Conservation (phyloP, 2,113 vertebrate species). For the Beaufortia kweichowensis region DNA sequence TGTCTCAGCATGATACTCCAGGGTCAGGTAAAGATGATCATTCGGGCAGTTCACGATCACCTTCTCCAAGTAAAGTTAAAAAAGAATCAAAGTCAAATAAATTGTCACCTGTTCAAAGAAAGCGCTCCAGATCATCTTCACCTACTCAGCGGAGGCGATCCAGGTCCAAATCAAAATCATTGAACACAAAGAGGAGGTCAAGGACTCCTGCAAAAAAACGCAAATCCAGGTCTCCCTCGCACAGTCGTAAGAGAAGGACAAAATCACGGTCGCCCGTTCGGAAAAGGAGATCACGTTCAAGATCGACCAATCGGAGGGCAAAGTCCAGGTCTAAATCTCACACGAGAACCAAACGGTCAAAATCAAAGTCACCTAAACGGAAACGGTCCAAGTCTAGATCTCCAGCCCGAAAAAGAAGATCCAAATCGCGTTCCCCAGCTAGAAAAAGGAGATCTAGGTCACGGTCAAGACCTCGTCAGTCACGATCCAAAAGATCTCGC, state of each 20-base stretch:
- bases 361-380: conserved; percentile 63
- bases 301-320: conserved; percentile 62
- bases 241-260: conserved; percentile 67
- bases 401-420: conserved; percentile 67
- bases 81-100: conserved; percentile 33
- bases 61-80: conserved; percentile 41
- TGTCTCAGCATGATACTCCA: conserved; percentile 58
- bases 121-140: conserved; percentile 68
- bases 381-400: conserved; percentile 66
- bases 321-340: conserved; percentile 72
- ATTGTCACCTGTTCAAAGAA: conserved; percentile 61
- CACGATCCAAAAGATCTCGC: conserved; percentile 75
- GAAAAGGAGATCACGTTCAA: conserved; percentile 65
- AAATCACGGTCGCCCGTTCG: conserved; percentile 73
- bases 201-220: conserved; percentile 71
- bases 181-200: conserved; percentile 62
- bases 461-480: conserved; percentile 69
- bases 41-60: conserved; percentile 50
- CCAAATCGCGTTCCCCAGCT: conserved; percentile 69
- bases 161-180: conserved; percentile 68
- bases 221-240: conserved; percentile 70
- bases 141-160: conserved; percentile 61
- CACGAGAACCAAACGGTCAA: conserved; percentile 67
- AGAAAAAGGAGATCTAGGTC: conserved; percentile 73
- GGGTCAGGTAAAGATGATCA: conserved; percentile 54